Conservation (phyloP, 2,797 vertebrate genomes). For the Discoglossus pictus region DNA sequence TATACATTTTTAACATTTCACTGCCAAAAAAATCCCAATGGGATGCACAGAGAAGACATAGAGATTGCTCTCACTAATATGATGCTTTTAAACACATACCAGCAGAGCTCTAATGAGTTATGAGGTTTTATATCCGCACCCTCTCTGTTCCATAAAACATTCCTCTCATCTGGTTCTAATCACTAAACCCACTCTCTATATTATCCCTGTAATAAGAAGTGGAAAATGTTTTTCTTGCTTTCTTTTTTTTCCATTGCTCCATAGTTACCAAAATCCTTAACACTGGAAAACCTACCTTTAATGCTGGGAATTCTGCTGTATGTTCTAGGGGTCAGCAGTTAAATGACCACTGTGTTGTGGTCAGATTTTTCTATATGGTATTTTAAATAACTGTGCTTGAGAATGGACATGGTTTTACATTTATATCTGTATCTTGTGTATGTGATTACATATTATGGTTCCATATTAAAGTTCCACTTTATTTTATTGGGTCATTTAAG, state of each 20-base stretch:
- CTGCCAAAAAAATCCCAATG: background rate
- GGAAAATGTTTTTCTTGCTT: no score
- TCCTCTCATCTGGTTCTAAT: constrained; percentile 22
- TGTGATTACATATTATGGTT: no score
- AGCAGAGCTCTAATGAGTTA: constrained; percentile 23
- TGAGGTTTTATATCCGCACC: constrained; percentile 11
- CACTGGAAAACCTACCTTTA: background rate
- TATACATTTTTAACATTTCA: fast-evolving
- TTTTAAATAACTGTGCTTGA: no score
- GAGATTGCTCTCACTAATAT: background rate
- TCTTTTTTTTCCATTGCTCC: background rate
- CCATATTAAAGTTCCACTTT: no score
- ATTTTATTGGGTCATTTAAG: no score
- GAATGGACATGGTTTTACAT: no score
- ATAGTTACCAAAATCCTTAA: constrained; percentile 28
- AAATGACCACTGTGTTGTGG: no score
- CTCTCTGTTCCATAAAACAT: constrained; percentile 3
- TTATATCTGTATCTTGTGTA: no score
- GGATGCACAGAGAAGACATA: constrained; percentile 1
- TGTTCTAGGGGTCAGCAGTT: no score
- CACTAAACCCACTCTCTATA: constrained; percentile 7
- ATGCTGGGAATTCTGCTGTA: no score
- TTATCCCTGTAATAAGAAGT: constrained; percentile 26
- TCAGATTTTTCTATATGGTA: no score
- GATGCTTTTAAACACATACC: constrained; percentile 7